Evolutionary conservation across 2,113 vertebrate species (phyloP), one percentile per base, ranked within the genome.

Genomic region (Eretmochelys imbricata): DNA sequence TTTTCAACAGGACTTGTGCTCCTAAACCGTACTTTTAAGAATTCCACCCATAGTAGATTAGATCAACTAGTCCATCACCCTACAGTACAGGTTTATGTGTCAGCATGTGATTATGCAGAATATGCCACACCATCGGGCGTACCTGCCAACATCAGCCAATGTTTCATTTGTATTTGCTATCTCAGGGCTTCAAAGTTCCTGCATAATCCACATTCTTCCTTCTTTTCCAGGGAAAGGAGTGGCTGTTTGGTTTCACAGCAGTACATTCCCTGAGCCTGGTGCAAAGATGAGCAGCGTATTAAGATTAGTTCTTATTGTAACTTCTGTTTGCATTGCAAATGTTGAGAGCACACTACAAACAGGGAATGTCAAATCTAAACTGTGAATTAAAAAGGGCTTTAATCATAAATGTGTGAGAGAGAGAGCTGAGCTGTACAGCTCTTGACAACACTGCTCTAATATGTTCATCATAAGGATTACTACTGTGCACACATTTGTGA

Each of bases 291-390:
- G 72, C n/a, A 95, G 88, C 0, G 0, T 54, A 59, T 49, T 88
- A 76, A 97, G 90, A 96, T 87, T 89, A 90, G 38, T 2, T 1
- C 8, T 89, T 95, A 96, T 91, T 97, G 95, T 90, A 97, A 88
- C 87, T 94, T 54, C 7, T 97, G 89, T 98, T 98, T 98, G 92
- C 89, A 88, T 90, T 97, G 90, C 94, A 97, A 96, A 92, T 93
- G 96, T 97, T 91, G 95, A 97, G 94, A 96, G 84, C 46, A 0
- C 85, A 95, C 3, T 95, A 94, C 94, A 98, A 98, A 97, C 55
- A 93, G n/a, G 85, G 92, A 87, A 90, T 93, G 93, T 95, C 93
- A 95, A 92, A 93, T 96, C 94, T 87, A 92, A 96, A 75, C 27
- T 59, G 80, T 93, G 91, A 8, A 27, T 88, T 54, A 87, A 92